These are phyloP conservation scores for Pachypsylla venusta DNA, from an alignment of 1,140 invertebrate species.

Conservation along the genomic window DNA sequence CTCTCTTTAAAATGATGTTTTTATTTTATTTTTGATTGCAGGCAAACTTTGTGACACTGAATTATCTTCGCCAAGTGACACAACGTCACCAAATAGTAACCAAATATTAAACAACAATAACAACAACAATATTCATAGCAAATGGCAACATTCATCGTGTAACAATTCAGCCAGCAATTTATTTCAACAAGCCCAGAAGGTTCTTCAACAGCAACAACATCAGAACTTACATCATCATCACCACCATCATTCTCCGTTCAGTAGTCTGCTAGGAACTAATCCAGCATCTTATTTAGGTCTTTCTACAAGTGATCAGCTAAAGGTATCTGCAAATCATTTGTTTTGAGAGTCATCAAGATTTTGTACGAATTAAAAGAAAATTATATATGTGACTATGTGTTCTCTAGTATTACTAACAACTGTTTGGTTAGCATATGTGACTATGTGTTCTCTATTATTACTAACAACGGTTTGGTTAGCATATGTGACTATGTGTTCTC, in stretches of 20 bases:
- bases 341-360: slow-evolving; percentile 6
- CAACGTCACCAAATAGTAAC: slow-evolving; percentile 8
- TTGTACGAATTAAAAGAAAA: too few relatives aligned
- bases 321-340: neutral
- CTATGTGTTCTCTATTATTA: too few relatives aligned
- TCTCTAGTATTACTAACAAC: too few relatives aligned
- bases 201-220: slow-evolving; percentile 17
- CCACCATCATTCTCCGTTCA: slow-evolving; percentile 17
- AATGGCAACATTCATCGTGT: neutral
- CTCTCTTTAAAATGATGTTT: too few relatives aligned
- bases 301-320: neutral
- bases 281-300: slow-evolving; percentile 12
- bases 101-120: slow-evolving; percentile 7
- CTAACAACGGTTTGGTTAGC: too few relatives aligned
- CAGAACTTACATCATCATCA: slow-evolving; percentile 18
- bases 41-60: slow-evolving; percentile 2
- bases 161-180: neutral
- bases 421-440: too few relatives aligned
- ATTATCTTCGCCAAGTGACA: slow-evolving; percentile 1
- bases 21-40: neutral
- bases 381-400: too few relatives aligned
- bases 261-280: slow-evolving; percentile 15
- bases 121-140: slow-evolving; percentile 1
- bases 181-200: slow-evolving; percentile 16
- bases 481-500: too few relatives aligned